Evolutionary conservation across 2,888 invertebrate species (phyloP).

Genomic region (Halocaridina rubra): DNA sequence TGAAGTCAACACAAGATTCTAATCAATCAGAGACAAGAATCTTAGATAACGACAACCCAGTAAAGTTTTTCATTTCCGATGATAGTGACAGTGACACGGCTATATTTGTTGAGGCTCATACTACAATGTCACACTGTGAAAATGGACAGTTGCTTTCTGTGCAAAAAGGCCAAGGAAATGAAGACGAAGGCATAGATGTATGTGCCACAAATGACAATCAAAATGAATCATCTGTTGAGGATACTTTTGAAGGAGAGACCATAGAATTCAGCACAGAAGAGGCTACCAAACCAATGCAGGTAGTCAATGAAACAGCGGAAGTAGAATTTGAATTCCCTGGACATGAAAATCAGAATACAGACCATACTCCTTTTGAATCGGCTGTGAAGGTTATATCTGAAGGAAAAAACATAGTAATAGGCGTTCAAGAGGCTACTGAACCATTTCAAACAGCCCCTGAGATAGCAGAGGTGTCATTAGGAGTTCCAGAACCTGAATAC

Average conservation of each 20-base stretch:
- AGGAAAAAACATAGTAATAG: conserved; percentile 6
- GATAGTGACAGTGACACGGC: conserved; percentile 45
- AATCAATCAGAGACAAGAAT: not conserved
- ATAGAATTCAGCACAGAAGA: conserved; percentile 8
- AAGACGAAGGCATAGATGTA: not conserved
- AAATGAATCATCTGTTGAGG: not conserved
- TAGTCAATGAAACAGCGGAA: not conserved
- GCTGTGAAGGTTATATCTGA: not conserved
- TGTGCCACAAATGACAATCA: too few species aligned
- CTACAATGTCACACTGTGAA: not conserved
- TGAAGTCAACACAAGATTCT: not conserved
- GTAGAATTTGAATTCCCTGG: conserved; percentile 11
- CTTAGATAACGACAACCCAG: conserved; percentile 3
- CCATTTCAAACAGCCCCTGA: too few species aligned
- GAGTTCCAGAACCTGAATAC: too few species aligned
- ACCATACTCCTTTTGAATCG: too few species aligned
- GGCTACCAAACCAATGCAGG: not conserved
- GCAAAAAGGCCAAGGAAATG: not conserved
- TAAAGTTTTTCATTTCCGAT: conserved; percentile 38
- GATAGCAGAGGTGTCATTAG: too few species aligned
- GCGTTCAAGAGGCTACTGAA: not conserved
- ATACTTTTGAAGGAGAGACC: not conserved
- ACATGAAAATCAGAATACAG: too few species aligned
- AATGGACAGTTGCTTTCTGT: not conserved
- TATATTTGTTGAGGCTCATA: conserved; percentile 31